Evolutionary conservation across 30 jellyfish, hydroid and myxozoan genomes (phyloP), one percentile per base, ranked within the genome.

Genomic region (Clytia hemisphaerica): DNA sequence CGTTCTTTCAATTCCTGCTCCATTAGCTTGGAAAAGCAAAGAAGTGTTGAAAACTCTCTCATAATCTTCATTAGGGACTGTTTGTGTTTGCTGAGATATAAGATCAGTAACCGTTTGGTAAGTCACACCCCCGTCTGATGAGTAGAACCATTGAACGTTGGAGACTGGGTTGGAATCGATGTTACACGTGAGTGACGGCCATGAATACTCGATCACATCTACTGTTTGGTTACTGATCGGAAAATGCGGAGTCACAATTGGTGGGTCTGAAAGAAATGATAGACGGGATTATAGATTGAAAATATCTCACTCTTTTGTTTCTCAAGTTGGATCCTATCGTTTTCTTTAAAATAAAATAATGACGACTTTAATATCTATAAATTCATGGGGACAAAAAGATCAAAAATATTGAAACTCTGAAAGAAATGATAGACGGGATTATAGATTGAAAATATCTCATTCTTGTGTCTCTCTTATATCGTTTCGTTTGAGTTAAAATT

Each of bases 131-230:
- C n/a, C n/a, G 30, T 57, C 70, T 28, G 6, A n/a, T 25, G 70
- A 57, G 12, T 7, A 6, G 25, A 57, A 33, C 70, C 70, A 57
- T 44, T 21, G 30, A 3, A 33, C 30, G 14, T 37, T 21, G 15
- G 70, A 21, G 15, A n/a, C 70, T 57, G 70, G 70, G 70, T 57
- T 57, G 12, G 70, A 57, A 7, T 57, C 70, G 30, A 57, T 44
- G 16, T 57, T 57, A 57, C 70, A 57, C 16, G 42, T 30, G 25
- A 57, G 30, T 21, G 26, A n/a, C 19, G 19, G 7, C 14, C 7
- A 1, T n/a, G 26, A 22, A 6, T 28, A 16, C 30, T 57, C 70
- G 30, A 44, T 57, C 26, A 30, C 70, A 7, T 28, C 15, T 37
- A 57, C 25, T 57, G 0, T 33, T 6, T 37, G 50, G 33, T n/a